Percentiles rank a stretch among this genome's conserved stretches.
These are phyloP conservation scores for Tragelaphus oryx DNA, from an alignment of 2,797 vertebrate species.

Conservation along the genomic window DNA sequence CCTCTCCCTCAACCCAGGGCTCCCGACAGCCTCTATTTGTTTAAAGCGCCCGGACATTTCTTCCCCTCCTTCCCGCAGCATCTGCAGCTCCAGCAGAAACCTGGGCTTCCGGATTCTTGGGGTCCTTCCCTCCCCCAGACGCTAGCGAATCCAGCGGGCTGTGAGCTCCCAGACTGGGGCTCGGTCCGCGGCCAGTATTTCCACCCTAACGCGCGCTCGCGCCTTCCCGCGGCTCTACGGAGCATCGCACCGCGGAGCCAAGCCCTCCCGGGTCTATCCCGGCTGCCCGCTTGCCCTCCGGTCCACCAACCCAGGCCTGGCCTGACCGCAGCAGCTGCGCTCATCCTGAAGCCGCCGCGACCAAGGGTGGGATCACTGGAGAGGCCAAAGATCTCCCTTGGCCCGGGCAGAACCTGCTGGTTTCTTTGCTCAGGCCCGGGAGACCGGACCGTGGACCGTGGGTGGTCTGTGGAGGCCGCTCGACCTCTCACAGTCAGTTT, in stretches of 20 bases:
- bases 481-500: background rate
- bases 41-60: background rate
- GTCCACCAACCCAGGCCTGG: background rate
- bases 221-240: background rate
- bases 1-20: background rate
- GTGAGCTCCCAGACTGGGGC: background rate
- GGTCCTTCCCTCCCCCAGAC: background rate
- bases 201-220: background rate
- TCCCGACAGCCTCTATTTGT: background rate
- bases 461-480: background rate
- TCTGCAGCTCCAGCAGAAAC: background rate
- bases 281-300: background rate
- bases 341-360: background rate
- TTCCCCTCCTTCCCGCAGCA: background rate
- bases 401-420: background rate
- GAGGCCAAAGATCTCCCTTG: background rate
- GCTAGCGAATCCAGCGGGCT: background rate
- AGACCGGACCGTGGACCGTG: background rate
- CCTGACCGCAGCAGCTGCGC: background rate
- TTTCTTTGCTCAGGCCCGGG: background rate
- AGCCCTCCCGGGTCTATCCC: background rate
- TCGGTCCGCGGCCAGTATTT: background rate
- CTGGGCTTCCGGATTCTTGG: background rate
- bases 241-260: background rate
- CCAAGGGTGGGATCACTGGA: background rate